A percentile compares a stretch with the other conserved stretches of the same genome.
Evolutionary conservation across 37 sponge, comb jelly and placozoan genomes (phyloP).

Genomic region (Halichondria panicea): DNA sequence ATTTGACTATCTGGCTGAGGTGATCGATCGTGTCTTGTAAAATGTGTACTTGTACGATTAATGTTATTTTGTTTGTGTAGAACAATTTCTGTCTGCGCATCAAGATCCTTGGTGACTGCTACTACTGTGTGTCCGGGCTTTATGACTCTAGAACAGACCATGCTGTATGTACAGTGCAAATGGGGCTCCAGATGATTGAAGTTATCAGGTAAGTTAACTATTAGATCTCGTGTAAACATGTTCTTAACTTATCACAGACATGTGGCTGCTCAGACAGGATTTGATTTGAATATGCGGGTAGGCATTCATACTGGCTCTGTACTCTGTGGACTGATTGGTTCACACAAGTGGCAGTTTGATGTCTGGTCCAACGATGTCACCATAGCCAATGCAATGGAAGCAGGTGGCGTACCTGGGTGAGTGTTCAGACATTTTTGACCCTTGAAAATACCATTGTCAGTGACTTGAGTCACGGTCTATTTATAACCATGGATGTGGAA

Average conservation of each 20-base stretch:
- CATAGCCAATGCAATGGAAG: conserved; percentile 79
- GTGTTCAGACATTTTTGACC: too few relatives aligned
- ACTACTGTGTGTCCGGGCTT: conserved; percentile 87
- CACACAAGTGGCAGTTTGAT: conserved; percentile 86
- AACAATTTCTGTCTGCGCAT: conserved; percentile 76
- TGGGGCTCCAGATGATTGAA: conserved; percentile 78
- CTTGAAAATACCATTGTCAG: too few relatives aligned
- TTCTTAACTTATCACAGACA: neutral
- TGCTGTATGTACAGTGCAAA: conserved; percentile 73
- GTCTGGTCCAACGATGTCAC: conserved; percentile 82
- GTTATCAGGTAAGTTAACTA: conserved; percentile 64
- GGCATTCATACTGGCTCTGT: conserved; percentile 84
- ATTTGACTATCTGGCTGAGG: conserved; percentile 31
- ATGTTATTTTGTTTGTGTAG: too few relatives aligned
- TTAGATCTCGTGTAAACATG: too few relatives aligned
- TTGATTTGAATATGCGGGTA: conserved; percentile 79
- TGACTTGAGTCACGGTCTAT: too few relatives aligned
- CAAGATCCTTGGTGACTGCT: conserved; percentile 90
- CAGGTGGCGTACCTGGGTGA: conserved; percentile 52
- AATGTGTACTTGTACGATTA: neutral
- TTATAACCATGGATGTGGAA: too few relatives aligned
- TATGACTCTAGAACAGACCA: conserved; percentile 61
- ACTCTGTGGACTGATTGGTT: conserved; percentile 80
- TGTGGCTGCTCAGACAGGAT: conserved; percentile 15
- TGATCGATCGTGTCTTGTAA: neutral